Conservation (phyloP, 2,113 vertebrate species). For the Syrrhaptes paradoxus region DNA sequence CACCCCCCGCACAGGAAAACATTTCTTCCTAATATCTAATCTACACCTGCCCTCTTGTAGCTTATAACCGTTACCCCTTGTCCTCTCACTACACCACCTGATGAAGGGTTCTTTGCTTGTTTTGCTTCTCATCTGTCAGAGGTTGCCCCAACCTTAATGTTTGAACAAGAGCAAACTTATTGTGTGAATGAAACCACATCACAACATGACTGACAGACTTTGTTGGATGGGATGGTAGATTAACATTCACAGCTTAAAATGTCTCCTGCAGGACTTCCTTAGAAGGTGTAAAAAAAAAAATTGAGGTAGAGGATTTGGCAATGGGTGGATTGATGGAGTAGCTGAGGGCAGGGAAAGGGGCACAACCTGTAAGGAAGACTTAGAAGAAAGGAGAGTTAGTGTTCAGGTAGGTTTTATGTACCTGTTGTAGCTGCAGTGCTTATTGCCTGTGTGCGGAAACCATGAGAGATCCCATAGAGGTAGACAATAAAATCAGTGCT, state of each 20-base stretch:
- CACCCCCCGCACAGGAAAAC: too few species aligned
- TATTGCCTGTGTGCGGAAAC: constrained; percentile 82
- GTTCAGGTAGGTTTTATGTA: constrained; percentile 67
- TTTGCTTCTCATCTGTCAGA: not conserved
- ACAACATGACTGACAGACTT: not conserved
- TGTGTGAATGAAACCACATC: not conserved
- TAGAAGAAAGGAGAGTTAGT: constrained; percentile 31
- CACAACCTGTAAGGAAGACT: constrained; percentile 57
- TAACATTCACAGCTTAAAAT: not conserved
- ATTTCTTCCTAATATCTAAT: too few species aligned
- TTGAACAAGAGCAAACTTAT: not conserved
- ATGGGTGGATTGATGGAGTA: not conserved
- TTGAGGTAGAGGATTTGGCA: not conserved
- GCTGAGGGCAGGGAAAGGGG: not conserved
- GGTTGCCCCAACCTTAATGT: not conserved
- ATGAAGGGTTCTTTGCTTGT: not conserved
- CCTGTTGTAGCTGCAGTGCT: constrained; percentile 90
- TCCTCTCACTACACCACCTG: too few species aligned
- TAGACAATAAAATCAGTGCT: constrained; percentile 92
- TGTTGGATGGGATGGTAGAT: not conserved
- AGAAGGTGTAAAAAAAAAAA: not conserved
- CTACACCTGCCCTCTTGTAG: too few species aligned
- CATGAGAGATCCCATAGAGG: constrained; percentile 86
- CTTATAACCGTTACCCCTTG: too few species aligned
- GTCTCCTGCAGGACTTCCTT: not conserved